phyloP scores from a whole-genome alignment of 2,888 invertebrate genomes.

The Tryphoninae sp. region DNA sequence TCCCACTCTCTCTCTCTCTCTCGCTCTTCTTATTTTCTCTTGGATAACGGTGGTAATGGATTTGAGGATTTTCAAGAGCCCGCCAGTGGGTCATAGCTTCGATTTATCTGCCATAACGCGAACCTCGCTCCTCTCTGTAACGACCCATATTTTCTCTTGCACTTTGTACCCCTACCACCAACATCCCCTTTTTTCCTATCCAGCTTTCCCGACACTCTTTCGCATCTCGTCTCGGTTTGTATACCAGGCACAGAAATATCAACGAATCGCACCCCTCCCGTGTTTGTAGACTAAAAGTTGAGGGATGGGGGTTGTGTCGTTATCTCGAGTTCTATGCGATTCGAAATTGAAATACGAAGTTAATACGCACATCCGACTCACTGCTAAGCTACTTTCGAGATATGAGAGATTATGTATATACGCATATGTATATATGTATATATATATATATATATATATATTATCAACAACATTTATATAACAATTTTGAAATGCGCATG shows the following conservation, averaged over 20 bases:
- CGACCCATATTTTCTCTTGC: conserved; percentile 60
- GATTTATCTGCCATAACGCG: conserved; percentile 62
- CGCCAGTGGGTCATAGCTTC: conserved; percentile 59
- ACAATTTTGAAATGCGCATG: too few species aligned
- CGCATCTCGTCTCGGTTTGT: background rate
- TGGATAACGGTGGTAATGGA: conserved; percentile 59
- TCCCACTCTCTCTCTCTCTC: background rate
- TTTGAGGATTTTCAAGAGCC: conserved; percentile 60
- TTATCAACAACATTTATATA: too few species aligned
- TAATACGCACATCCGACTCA: too few species aligned
- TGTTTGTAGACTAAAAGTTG: too few species aligned
- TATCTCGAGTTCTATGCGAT: too few species aligned
- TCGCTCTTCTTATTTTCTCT: conserved; percentile 32
- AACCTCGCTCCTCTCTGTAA: conserved; percentile 28
- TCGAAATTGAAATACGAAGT: too few species aligned
- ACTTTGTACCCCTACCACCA: conserved; percentile 13
- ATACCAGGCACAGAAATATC: background rate
- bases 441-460: too few species aligned
- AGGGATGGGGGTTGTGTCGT: too few species aligned
- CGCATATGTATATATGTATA: too few species aligned
- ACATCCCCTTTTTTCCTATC: background rate
- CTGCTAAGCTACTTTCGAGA: too few species aligned
- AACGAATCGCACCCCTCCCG: too few species aligned
- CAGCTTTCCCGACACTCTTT: conserved; percentile 7
- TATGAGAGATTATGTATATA: too few species aligned